These are phyloP conservation scores for Opisthocomus hoazin DNA, from an alignment of 2,113 vertebrate genomes.

Conservation along the genomic window DNA sequence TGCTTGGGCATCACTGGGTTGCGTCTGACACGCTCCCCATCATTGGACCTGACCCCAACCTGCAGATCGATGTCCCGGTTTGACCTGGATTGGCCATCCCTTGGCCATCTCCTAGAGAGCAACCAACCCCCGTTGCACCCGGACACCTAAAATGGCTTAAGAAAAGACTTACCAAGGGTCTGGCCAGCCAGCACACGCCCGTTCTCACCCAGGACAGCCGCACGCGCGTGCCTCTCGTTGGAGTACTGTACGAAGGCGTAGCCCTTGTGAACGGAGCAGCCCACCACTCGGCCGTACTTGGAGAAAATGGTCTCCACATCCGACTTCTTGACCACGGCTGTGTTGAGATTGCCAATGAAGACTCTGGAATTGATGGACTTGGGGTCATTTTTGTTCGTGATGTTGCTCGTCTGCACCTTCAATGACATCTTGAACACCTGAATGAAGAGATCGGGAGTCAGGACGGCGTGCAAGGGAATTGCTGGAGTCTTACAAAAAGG, in stretches of 20 bases:
- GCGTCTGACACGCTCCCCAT: neutral
- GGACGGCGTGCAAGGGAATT: neutral
- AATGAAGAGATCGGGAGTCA: neutral
- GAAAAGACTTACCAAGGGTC: constrained; percentile 79
- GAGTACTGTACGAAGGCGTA: constrained; percentile 94
- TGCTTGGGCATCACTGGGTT: neutral
- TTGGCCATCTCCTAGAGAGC: neutral
- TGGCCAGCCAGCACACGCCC: constrained; percentile 89
- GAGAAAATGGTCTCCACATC: constrained; percentile 93
- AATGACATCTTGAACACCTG: constrained; percentile 83
- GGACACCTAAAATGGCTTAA: fast-evolving
- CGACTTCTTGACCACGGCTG: constrained; percentile 89
- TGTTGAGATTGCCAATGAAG: constrained; percentile 96
- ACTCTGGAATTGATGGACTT: constrained; percentile 94
- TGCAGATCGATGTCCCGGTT: too few species aligned
- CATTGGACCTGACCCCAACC: neutral
- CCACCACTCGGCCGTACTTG: constrained; percentile 89
- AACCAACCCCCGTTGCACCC: fast-evolving
- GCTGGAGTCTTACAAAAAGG: neutral
- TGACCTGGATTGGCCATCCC: neutral
- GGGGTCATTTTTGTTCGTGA: constrained; percentile 96
- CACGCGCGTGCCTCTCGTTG: constrained; percentile 86
- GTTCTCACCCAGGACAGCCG: constrained; percentile 90
- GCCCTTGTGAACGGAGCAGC: constrained; percentile 91
- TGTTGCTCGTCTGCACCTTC: constrained; percentile 92